Evolutionary conservation across 2,888 invertebrate genomes (phyloP), one percentile per base, ranked within the genome.

Genomic region (Exephanes ischioxanthus): DNA sequence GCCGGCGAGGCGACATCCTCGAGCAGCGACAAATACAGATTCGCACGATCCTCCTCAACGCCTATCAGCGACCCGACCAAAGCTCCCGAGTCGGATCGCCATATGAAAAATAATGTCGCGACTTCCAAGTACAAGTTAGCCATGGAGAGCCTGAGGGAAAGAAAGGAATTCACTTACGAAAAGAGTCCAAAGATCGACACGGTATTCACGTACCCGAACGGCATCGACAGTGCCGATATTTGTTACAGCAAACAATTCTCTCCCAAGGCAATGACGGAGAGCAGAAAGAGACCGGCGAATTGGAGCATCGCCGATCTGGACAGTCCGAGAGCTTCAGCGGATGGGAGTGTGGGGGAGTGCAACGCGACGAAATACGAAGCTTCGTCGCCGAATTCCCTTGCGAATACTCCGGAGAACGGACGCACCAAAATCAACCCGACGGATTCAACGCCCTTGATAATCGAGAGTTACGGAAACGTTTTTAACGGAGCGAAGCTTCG

Each of bases 261-360:
- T 4, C 87, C 91, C 4, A 90, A 90, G 83, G 55, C 77, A 26
- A 30, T 86, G 48, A 51, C 80, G 41, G 89, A 89, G 3, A 87
- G 70, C 22, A 87, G 91, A 7, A 93, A 92, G 63, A 88, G 92
- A 78, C 84, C 89, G 6, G 89, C 90, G 0, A 89, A 75, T 55
- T 91, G 92, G 92, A 87, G 86, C 26, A 84, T 88, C 6, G 87
- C 84, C 11, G 92, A 92, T 11, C n/a, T 89, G n/a, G 91, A 91
- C 14, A 45, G 61, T 4, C 61, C 87, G 0, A 88, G 86, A 68
- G 66, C 80, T 26, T 58, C 87, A 3, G 63, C 76, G 3, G 88
- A 88, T 61, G 37, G 30, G 26, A 51, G 58, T 1, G 33, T 22
- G 14, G 58, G 14, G 2, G 75, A 63, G 22, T 63, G 37, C 67